Evolutionary conservation across 2,888 invertebrate genomes (phyloP).

Genomic region (Pseudanteris insignis): DNA sequence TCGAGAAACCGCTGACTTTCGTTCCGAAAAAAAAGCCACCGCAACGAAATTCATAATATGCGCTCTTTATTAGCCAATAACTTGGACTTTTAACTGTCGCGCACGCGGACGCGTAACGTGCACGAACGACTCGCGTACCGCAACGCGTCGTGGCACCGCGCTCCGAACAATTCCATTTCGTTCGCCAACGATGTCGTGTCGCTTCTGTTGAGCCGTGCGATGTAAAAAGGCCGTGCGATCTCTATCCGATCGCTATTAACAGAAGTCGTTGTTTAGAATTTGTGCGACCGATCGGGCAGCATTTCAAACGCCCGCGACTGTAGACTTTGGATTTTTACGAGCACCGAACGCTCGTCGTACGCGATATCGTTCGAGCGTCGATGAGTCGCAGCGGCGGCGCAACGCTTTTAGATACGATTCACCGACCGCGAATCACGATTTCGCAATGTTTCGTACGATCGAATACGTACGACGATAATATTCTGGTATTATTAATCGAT

Average conservation of each 20-base stretch:
- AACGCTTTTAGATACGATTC: no score
- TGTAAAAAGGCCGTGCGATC: conserved; percentile 14
- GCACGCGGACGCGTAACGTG: no score
- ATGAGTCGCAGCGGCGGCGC: no score
- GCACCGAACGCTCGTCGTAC: conserved; percentile 6
- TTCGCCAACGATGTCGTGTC: conserved; percentile 19
- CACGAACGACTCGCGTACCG: no score
- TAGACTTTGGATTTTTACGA: conserved; percentile 52
- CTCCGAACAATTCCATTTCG: conserved; percentile 25
- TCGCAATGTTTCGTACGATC: no score
- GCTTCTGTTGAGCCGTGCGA: conserved; percentile 21
- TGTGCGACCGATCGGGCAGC: conserved; percentile 43
- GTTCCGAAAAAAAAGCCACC: no score
- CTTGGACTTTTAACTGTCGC: conserved; percentile 27
- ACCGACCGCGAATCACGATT: no score
- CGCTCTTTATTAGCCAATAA: conserved; percentile 24
- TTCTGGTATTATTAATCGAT: no score
- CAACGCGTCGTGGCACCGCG: conserved; percentile 7
- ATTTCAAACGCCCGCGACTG: conserved; percentile 46
- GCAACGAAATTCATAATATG: conserved; percentile 19
- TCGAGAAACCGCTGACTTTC: no score
- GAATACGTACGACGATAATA: no score
- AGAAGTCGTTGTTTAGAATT: conserved; percentile 47
- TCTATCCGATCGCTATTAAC: conserved; percentile 18
- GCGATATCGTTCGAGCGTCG: conserved; percentile 6